These are phyloP conservation scores for Deroplatys truncata DNA, from an alignment of 2,888 invertebrate genomes.

Conservation along the genomic window DNA sequence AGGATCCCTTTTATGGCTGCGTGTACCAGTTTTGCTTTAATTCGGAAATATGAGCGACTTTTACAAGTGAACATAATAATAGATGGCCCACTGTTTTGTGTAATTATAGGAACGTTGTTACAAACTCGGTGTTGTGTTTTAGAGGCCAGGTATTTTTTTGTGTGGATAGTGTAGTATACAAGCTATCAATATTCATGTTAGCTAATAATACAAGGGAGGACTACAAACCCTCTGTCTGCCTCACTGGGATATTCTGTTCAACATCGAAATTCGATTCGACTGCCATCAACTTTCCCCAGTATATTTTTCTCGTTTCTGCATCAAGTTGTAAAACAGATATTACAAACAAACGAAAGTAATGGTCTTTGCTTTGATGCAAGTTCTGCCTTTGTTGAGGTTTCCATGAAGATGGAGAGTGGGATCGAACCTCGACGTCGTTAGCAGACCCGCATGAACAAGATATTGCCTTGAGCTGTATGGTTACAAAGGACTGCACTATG, in stretches of 20 bases:
- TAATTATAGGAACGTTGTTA: not conserved
- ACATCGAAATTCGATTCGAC: not conserved
- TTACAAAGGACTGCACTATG: not conserved
- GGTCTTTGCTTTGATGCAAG: not conserved
- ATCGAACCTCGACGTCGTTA: not conserved
- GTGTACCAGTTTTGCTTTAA: too few species aligned
- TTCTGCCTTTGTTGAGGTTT: not conserved
- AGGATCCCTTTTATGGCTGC: too few species aligned
- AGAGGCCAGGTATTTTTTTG: not conserved
- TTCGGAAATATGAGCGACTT: not conserved
- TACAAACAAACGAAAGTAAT: not conserved
- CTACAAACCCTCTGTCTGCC: not conserved
- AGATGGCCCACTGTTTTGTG: not conserved
- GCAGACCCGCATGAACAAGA: not conserved
- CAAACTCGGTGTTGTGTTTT: not conserved
- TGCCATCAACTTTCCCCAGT: not conserved
- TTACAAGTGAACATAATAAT: not conserved
- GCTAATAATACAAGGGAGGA: not conserved
- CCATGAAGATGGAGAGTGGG: not conserved
- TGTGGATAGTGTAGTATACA: not conserved
- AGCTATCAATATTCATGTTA: not conserved
- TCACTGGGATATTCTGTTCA: not conserved
- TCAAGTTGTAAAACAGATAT: not conserved
- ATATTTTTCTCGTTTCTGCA: not conserved
- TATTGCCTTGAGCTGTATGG: not conserved